These are phyloP conservation scores for Mohoua ochrocephala DNA, from an alignment of 2,113 vertebrate genomes.

Conservation along the genomic window DNA sequence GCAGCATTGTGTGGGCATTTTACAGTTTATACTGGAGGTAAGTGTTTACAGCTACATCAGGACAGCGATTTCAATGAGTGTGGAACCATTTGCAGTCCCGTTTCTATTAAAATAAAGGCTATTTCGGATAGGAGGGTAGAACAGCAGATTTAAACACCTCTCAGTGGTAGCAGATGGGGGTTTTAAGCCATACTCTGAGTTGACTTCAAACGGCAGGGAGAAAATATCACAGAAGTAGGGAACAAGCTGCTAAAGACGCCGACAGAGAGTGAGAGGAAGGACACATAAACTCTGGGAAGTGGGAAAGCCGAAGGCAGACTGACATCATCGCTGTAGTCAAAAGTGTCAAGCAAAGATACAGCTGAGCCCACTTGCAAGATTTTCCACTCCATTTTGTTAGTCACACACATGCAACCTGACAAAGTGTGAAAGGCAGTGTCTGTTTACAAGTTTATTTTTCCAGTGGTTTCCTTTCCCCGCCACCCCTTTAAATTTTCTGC, in stretches of 20 bases:
- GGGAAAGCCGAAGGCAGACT: constrained; percentile 37
- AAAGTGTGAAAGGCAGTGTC: constrained; percentile 29
- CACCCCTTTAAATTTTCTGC: neutral
- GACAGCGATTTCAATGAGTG: neutral
- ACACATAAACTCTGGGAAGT: neutral
- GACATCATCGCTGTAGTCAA: neutral
- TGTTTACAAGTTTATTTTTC: constrained; percentile 27
- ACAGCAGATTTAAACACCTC: neutral
- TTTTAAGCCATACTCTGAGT: neutral
- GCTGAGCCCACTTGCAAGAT: constrained; percentile 22
- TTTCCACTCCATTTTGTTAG: constrained; percentile 9
- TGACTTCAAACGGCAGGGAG: neutral
- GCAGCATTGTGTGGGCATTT: neutral
- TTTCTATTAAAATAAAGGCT: neutral
- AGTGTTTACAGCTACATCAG: neutral
- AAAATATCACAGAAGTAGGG: neutral
- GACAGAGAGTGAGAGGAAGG: neutral
- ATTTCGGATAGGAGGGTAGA: neutral
- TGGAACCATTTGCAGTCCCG: neutral
- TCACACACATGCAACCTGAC: neutral
- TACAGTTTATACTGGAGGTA: neutral
- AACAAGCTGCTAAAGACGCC: neutral
- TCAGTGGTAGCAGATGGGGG: neutral
- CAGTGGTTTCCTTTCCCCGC: neutral
- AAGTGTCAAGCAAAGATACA: neutral